phyloP scores from a whole-genome alignment of 2,113 vertebrate species.

The Salminus brasiliensis region DNA sequence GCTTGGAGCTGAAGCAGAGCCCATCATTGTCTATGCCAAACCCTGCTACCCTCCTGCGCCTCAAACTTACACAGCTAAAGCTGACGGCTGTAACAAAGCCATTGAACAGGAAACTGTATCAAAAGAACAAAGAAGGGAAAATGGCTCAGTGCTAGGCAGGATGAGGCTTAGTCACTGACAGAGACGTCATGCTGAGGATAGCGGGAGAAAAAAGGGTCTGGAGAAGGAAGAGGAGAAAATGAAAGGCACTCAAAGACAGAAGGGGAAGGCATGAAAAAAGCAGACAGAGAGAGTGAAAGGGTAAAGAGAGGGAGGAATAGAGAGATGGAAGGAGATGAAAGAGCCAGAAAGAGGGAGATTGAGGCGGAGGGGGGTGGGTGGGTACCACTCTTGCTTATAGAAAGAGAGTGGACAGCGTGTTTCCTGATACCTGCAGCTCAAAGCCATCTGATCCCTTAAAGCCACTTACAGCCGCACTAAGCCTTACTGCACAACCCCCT shows the following conservation, averaged over 20 bases:
- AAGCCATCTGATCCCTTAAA: constrained; percentile 42
- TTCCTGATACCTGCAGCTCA: constrained; percentile 39
- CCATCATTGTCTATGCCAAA: background rate
- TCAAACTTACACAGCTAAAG: too few species aligned
- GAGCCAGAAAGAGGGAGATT: background rate
- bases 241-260: background rate
- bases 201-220: background rate
- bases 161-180: constrained; percentile 2
- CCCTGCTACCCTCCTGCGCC: background rate
- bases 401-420: background rate
- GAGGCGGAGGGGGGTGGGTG: constrained; percentile 9
- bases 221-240: background rate
- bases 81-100: background rate
- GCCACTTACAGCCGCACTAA: constrained; percentile 36
- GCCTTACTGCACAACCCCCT: constrained; percentile 5
- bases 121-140: background rate
- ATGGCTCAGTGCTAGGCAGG: background rate
- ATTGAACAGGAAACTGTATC: background rate
- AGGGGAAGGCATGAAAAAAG: background rate
- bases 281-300: too few species aligned
- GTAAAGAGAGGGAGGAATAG: background rate
- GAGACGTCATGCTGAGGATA: background rate
- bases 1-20: background rate
- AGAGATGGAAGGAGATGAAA: background rate
- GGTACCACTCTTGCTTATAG: background rate